A percentile compares a stretch with the other conserved stretches of the same genome.
These are phyloP conservation scores for Zapornia atra DNA, from an alignment of 2,113 vertebrate genomes.

Conservation along the genomic window DNA sequence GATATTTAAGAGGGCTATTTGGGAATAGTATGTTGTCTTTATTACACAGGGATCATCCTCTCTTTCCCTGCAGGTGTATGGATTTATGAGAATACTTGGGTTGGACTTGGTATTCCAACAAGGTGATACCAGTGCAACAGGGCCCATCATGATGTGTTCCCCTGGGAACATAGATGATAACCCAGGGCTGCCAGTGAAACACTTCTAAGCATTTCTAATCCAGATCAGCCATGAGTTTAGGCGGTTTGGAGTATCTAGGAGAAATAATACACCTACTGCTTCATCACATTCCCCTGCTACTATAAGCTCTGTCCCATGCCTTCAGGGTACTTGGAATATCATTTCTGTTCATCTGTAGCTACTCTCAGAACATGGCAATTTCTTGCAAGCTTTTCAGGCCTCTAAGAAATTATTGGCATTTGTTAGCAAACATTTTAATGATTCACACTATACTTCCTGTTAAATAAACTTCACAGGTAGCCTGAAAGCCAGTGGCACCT, in stretches of 20 bases:
- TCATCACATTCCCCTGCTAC: not conserved
- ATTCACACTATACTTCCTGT: not conserved
- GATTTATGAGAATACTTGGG: not conserved
- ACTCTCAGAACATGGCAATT: not conserved
- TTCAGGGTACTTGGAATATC: not conserved
- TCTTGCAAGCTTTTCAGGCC: not conserved
- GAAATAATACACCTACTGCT: not conserved
- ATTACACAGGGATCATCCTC: not conserved
- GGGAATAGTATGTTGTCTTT: not conserved
- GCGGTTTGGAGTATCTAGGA: not conserved
- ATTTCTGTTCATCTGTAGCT: not conserved
- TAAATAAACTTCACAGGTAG: not conserved
- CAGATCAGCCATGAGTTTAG: not conserved
- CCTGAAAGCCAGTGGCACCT: not conserved
- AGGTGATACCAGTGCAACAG: not conserved
- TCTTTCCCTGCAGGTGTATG: not conserved
- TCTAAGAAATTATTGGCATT: not conserved
- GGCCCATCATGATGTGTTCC: not conserved
- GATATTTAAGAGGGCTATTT: not conserved
- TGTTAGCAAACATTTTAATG: not conserved
- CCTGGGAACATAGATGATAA: not conserved
- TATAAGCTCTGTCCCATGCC: not conserved
- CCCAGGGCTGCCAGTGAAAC: not conserved
- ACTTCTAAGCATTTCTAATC: not conserved
- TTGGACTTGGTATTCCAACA: not conserved